A percentile compares a stretch with the other conserved stretches of the same genome.
Conservation (phyloP, 2,113 vertebrate species). For the Podilymbus podiceps region DNA sequence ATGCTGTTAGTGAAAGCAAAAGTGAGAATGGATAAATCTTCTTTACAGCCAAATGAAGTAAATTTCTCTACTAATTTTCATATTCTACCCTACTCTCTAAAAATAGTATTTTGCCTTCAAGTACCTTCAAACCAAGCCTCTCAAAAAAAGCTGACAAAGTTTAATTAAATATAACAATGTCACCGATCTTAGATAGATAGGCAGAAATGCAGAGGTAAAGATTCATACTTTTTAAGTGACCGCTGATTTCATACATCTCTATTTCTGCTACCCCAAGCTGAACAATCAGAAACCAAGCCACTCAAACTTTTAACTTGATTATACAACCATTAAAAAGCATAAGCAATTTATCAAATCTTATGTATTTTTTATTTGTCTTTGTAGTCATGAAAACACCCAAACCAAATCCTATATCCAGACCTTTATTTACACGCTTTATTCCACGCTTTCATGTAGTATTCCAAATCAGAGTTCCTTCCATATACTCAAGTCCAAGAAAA, state of each 20-base stretch:
- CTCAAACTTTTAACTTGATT: background rate
- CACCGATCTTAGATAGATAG: background rate
- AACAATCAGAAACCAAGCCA: background rate
- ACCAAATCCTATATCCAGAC: background rate
- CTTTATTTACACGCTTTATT: background rate
- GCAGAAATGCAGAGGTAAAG: background rate
- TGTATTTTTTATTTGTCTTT: background rate
- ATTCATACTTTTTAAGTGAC: background rate
- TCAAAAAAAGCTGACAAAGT: background rate
- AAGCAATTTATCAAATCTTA: background rate
- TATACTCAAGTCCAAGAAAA: background rate
- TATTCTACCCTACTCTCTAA: background rate
- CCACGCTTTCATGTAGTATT: background rate
- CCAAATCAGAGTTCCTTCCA: background rate
- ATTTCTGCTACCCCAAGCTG: background rate
- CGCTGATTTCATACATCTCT: background rate
- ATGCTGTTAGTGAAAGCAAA: background rate
- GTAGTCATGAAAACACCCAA: background rate
- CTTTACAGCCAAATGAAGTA: background rate
- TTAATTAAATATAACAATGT: background rate
- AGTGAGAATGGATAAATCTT: background rate
- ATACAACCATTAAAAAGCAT: background rate
- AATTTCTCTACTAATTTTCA: background rate
- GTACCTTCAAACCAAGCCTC: background rate
- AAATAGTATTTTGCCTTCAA: background rate